Percentiles rank a stretch among this genome's conserved stretches.
phyloP scores from a whole-genome alignment of 2,797 vertebrate species.

The Spea hammondii region DNA sequence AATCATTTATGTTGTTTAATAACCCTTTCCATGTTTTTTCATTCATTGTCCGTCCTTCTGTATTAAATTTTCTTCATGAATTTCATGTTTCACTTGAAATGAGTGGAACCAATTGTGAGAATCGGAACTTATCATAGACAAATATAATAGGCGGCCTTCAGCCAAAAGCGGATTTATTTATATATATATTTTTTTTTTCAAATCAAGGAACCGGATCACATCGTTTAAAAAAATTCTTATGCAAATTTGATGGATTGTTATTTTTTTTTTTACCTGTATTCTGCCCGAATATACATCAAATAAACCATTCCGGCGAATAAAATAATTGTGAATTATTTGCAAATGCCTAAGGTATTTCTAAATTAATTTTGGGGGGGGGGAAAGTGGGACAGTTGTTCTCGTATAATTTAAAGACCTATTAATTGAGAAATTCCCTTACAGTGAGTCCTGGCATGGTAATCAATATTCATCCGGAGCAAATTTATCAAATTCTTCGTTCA shows the following conservation, averaged over 20 bases:
- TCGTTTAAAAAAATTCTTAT: background rate
- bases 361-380: background rate
- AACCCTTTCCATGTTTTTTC: constrained; percentile 1
- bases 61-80: constrained; percentile 6
- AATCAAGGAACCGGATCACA: background rate
- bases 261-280: background rate
- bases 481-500: background rate
- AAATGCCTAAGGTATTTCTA: background rate
- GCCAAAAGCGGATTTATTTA: background rate
- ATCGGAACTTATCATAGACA: background rate
- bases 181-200: background rate
- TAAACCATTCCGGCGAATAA: background rate
- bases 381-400: background rate
- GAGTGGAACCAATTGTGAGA: constrained; percentile 7
- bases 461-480: background rate
- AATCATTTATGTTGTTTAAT: constrained; percentile 24
- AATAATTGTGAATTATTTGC: background rate
- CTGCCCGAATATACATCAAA: background rate
- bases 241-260: background rate
- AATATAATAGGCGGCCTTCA: background rate
- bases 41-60: constrained; percentile 3
- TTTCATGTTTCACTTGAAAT: constrained; percentile 1
- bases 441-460: background rate
- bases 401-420: background rate
- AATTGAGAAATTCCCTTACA: constrained; percentile 11